phyloP scores from a whole-genome alignment of 1,140 invertebrate genomes.

The Aphis gossypii region DNA sequence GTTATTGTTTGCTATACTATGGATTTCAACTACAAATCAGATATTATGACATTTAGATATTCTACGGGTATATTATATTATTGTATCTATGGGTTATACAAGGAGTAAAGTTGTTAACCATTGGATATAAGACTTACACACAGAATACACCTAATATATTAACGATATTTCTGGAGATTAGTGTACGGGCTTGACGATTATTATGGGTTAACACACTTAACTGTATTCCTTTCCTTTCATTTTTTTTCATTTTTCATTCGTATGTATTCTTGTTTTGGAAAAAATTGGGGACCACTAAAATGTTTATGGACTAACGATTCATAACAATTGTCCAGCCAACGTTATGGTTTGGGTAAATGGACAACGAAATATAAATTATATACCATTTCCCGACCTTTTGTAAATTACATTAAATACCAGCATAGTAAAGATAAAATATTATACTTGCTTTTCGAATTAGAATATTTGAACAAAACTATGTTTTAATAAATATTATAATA shows the following conservation, averaged over 20 bases:
- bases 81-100: neutral
- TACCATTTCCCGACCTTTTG: constrained; percentile 12
- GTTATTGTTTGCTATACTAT: neutral
- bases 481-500: neutral
- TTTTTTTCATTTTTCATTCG: neutral
- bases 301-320: neutral
- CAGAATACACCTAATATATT: neutral
- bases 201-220: constrained; percentile 13
- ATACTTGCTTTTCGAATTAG: neutral
- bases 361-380: neutral
- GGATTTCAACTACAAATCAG: neutral
- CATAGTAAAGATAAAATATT: neutral
- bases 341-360: neutral
- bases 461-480: neutral
- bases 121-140: neutral
- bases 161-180: neutral
- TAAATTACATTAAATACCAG: constrained; percentile 26
- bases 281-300: neutral
- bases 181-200: neutral
- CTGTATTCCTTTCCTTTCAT: neutral
- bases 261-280: neutral
- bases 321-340: neutral
- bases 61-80: neutral
- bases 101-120: neutral
- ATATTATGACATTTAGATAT: neutral